Conservation (phyloP, 2,113 vertebrate species). For the Sinosuthora webbiana region DNA sequence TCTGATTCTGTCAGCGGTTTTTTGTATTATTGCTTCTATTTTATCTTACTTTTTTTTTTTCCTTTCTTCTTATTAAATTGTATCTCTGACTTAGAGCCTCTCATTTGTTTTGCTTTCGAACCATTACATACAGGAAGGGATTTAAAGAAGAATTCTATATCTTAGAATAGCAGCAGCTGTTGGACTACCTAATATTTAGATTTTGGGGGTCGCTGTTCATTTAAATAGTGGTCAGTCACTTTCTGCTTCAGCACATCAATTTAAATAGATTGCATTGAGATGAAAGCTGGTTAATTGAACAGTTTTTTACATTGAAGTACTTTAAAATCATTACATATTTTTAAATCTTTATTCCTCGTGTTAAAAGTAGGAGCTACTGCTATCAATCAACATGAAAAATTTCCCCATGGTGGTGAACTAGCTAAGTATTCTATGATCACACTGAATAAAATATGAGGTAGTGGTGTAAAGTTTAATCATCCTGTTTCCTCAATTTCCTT, state of each 20-base stretch:
- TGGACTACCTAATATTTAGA: not conserved
- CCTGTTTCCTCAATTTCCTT: slow-evolving; percentile 40
- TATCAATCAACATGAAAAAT: slow-evolving; percentile 27
- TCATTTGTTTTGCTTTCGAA: no score
- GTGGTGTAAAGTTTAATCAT: slow-evolving; percentile 47
- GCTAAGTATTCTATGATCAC: slow-evolving; percentile 27
- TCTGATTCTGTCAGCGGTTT: no score
- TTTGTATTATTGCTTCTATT: no score
- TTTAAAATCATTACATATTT: not conserved
- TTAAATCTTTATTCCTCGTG: not conserved
- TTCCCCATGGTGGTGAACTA: not conserved
- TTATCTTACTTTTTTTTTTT: no score
- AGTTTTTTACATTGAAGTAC: not conserved
- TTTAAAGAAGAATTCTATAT: not conserved
- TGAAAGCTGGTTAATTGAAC: not conserved
- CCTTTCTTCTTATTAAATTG: no score
- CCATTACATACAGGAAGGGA: rapidly evolving
- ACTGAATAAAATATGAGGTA: slow-evolving; percentile 51
- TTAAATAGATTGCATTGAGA: not conserved
- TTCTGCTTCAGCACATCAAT: not conserved
- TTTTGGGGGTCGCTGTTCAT: not conserved
- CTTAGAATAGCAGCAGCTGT: not conserved
- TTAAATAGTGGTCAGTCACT: not conserved
- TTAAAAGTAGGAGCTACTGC: not conserved
- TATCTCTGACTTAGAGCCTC: no score